phyloP scores from a whole-genome alignment of 2,113 vertebrate species.

The Mirza zaza region DNA sequence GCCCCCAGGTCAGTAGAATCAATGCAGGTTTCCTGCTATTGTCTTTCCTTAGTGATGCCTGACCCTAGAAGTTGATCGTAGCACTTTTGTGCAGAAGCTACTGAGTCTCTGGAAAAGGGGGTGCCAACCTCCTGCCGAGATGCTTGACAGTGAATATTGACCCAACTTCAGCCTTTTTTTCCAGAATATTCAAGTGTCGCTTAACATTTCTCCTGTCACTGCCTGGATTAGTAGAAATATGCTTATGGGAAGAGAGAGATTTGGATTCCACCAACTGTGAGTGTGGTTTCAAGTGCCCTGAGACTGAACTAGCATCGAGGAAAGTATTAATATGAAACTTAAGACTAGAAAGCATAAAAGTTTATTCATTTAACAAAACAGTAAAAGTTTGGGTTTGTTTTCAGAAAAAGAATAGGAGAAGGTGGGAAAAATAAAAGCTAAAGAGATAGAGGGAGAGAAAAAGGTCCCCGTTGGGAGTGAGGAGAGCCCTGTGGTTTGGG shows the following conservation, averaged over 20 bases:
- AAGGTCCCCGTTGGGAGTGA: background rate
- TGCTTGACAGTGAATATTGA: fast-evolving
- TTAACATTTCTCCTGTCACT: background rate
- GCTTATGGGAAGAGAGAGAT: fast-evolving
- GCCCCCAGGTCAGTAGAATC: conserved; percentile 91
- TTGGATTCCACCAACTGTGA: fast-evolving
- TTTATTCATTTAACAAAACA: background rate
- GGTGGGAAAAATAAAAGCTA: background rate
- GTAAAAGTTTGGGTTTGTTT: background rate
- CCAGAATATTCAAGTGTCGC: background rate
- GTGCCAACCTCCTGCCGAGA: fast-evolving
- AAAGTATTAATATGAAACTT: background rate
- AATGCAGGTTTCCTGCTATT: fast-evolving
- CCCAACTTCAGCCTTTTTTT: fast-evolving
- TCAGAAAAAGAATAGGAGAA: background rate
- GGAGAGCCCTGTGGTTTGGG: too few relatives aligned
- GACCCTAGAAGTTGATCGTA: fast-evolving
- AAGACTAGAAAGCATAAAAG: background rate
- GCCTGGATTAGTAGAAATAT: too few relatives aligned
- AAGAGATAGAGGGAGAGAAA: background rate
- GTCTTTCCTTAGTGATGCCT: background rate
- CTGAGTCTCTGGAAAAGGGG: background rate
- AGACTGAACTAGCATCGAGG: background rate
- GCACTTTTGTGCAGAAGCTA: background rate
- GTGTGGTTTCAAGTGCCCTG: background rate